Conservation (phyloP, 2,113 vertebrate genomes). For the Oenanthe oenanthe region DNA sequence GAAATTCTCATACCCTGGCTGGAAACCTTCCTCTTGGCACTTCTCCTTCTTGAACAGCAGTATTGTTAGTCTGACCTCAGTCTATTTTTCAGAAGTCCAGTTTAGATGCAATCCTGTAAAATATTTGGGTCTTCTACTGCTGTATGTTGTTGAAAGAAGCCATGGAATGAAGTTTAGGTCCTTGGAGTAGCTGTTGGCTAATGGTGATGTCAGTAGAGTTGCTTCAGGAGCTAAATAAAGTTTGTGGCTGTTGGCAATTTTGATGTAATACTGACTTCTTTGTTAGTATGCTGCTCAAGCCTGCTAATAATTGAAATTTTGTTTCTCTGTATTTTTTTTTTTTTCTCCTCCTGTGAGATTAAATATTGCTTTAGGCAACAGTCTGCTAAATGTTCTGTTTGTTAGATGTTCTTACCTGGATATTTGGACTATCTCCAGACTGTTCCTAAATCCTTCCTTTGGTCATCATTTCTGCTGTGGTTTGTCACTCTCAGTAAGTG, state of each 20-base stretch:
- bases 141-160: neutral
- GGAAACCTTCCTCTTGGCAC: neutral
- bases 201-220: no score
- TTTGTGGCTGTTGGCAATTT: neutral
- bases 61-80: neutral
- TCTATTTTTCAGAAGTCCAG: neutral
- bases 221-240: no score
- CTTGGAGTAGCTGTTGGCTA: neutral
- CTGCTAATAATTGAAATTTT: neutral
- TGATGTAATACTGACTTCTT: neutral
- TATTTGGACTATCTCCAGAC: neutral
- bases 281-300: neutral
- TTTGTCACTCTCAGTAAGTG: neutral
- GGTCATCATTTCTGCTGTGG: neutral
- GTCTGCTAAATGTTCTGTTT: neutral
- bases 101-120: neutral
- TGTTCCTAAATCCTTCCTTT: neutral
- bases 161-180: neutral
- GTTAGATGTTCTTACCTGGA: neutral
- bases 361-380: neutral
- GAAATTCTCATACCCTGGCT: neutral
- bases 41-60: neutral
- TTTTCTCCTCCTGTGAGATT: neutral
- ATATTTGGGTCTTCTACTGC: neutral
- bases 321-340: neutral